Conservation (phyloP, 2,113 vertebrate species). For the Glaucidium brasilianum region DNA sequence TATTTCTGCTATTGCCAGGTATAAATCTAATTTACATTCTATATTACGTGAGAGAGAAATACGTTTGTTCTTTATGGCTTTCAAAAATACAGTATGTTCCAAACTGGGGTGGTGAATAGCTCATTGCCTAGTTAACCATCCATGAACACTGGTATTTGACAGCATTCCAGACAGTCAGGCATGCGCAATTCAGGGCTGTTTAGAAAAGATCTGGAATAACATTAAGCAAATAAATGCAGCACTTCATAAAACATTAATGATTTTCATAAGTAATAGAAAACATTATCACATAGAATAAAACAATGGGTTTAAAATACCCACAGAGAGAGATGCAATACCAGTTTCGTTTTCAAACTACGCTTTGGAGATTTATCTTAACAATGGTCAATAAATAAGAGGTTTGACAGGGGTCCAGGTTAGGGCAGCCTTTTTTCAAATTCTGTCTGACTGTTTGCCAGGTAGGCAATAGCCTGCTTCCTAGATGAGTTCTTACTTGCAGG, state of each 20-base stretch:
- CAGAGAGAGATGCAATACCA: background rate
- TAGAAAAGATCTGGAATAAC: slow-evolving; percentile 6
- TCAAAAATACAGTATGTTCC: background rate
- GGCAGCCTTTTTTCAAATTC: background rate
- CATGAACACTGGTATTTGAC: background rate
- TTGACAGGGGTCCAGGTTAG: background rate
- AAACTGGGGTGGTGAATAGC: background rate
- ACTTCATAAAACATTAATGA: slow-evolving; percentile 44
- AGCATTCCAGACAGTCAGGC: background rate
- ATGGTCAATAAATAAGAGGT: background rate
- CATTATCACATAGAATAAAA: background rate
- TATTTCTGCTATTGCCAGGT: background rate
- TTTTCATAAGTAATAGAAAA: background rate
- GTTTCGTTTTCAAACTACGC: background rate
- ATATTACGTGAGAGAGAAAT: background rate
- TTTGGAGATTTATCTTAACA: background rate
- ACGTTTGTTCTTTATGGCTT: background rate
- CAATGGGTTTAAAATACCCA: background rate
- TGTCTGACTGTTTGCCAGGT: background rate
- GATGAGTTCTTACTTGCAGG: accelerated
- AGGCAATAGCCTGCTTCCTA: background rate
- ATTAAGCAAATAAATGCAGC: slow-evolving; percentile 33
- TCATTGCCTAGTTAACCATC: slow-evolving; percentile 31
- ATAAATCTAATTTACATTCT: background rate
- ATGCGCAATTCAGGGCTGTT: background rate